These are phyloP conservation scores for Tetraodon nigroviridis DNA, from an alignment of 2,113 vertebrate species.

Conservation along the genomic window DNA sequence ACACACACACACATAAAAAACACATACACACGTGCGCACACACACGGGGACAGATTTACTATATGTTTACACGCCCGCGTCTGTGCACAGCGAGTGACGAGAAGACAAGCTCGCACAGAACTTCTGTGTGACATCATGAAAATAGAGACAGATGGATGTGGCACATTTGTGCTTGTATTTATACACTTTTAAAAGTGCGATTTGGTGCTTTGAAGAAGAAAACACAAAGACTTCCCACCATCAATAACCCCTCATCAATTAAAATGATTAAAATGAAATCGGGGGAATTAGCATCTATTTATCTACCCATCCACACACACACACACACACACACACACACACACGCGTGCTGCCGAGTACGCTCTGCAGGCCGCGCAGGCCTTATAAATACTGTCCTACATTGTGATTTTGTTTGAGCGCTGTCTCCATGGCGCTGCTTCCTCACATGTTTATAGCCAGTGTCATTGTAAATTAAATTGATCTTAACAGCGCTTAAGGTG, in stretches of 20 bases:
- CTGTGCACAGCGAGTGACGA: constrained; percentile 2
- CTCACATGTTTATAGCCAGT: constrained; percentile 77
- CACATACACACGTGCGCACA: constrained; percentile 8
- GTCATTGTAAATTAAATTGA: constrained; percentile 78
- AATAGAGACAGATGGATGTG: constrained; percentile 43
- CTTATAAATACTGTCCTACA: constrained; percentile 77
- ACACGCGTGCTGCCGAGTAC: constrained; percentile 25
- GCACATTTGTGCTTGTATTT: constrained; percentile 32
- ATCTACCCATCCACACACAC: constrained; percentile 5
- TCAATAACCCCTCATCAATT: constrained; percentile 16
- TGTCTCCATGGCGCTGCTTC: constrained; percentile 78
- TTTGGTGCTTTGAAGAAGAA: not conserved
- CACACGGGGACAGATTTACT: constrained; percentile 23
- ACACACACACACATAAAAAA: constrained; percentile 23
- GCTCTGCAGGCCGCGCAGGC: constrained; percentile 51
- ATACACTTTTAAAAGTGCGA: constrained; percentile 5
- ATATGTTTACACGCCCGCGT: constrained; percentile 3
- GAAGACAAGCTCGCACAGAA: constrained; percentile 1
- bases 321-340: too few species aligned
- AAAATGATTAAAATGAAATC: not conserved
- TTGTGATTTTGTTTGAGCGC: constrained; percentile 80
- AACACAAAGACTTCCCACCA: not conserved
- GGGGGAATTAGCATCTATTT: not conserved
- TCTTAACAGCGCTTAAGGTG: constrained; percentile 76
- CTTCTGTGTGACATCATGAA: constrained; percentile 37